Percentiles rank a stretch among this genome's conserved stretches.
These are phyloP conservation scores for Pollenia angustigena DNA, from an alignment of 2,888 invertebrate species.

Conservation along the genomic window DNA sequence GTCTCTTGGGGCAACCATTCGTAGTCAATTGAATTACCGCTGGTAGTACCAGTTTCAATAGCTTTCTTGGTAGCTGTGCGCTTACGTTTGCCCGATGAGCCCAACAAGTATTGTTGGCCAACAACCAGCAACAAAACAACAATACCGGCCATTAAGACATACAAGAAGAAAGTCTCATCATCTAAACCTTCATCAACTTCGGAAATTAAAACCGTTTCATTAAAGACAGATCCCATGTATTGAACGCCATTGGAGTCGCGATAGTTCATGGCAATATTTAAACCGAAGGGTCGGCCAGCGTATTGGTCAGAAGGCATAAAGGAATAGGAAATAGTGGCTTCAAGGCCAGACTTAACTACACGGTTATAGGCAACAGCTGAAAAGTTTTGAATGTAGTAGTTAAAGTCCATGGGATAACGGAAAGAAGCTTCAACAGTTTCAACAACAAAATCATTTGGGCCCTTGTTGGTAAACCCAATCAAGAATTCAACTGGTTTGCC, in stretches of 20 bases:
- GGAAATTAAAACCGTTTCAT: slow-evolving; percentile 97
- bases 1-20: slow-evolving; percentile 99
- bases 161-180: slow-evolving; percentile 99
- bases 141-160: slow-evolving; percentile 96
- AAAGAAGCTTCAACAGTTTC: slow-evolving; percentile 98
- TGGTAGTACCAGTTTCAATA: slow-evolving; percentile 96
- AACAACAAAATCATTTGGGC: slow-evolving; percentile 94
- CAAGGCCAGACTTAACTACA: slow-evolving; percentile 94
- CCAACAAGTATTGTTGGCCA: slow-evolving; percentile 94
- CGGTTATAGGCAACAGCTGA: slow-evolving; percentile 94
- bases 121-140: slow-evolving; percentile 93
- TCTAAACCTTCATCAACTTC: slow-evolving; percentile 99
- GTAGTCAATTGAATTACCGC: slow-evolving; percentile 96
- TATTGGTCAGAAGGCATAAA: slow-evolving; percentile 98
- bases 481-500: slow-evolving; percentile 97
- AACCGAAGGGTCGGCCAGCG: slow-evolving; percentile 97
- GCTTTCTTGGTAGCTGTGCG: slow-evolving; percentile 86
- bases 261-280: slow-evolving; percentile 96
- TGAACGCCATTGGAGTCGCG: slow-evolving; percentile 89
- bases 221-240: slow-evolving; percentile 95
- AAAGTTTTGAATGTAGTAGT: slow-evolving; percentile 99
- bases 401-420: slow-evolving; percentile 99
- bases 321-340: slow-evolving; percentile 97
- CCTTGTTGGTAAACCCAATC: slow-evolving; percentile 98
- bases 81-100: slow-evolving; percentile 91